A percentile compares a stretch with the other conserved stretches of the same genome.
Conservation (phyloP, 2,113 vertebrate species). For the Rousettus leschenaultii region DNA sequence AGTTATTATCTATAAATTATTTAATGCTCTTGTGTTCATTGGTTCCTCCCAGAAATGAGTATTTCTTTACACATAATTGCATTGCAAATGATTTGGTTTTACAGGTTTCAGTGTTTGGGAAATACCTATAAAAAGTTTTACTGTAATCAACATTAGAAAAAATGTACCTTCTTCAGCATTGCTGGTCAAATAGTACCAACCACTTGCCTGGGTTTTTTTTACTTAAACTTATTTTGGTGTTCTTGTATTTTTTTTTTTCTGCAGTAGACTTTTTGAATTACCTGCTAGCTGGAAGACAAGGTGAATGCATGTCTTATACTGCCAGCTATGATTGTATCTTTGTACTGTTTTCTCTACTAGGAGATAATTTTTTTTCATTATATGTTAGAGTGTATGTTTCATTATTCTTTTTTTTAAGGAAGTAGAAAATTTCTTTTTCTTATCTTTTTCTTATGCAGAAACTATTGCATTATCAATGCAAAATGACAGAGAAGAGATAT, state of each 20-base stretch:
- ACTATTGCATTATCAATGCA: conserved; percentile 3
- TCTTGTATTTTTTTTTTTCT: background rate
- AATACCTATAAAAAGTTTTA: background rate
- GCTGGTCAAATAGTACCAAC: background rate
- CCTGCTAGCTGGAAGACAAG: background rate
- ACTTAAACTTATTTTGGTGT: background rate
- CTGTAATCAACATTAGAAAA: background rate
- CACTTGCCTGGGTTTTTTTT: background rate
- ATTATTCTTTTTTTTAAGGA: background rate
- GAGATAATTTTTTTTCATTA: background rate
- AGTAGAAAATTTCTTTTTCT: background rate
- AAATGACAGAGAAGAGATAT: background rate
- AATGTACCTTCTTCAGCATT: background rate
- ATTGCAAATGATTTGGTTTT: background rate
- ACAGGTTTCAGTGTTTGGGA: background rate
- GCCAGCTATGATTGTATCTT: background rate
- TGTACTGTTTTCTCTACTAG: background rate
- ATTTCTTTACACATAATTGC: background rate
- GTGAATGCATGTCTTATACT: background rate
- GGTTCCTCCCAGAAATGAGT: background rate
- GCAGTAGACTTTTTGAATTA: background rate
- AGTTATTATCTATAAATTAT: background rate
- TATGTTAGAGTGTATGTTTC: background rate
- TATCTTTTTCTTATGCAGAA: background rate
- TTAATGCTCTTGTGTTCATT: background rate